Base-by-base conservation (phyloP, 2,113 vertebrate genomes). In the Triplophysa dalaica region DNA sequence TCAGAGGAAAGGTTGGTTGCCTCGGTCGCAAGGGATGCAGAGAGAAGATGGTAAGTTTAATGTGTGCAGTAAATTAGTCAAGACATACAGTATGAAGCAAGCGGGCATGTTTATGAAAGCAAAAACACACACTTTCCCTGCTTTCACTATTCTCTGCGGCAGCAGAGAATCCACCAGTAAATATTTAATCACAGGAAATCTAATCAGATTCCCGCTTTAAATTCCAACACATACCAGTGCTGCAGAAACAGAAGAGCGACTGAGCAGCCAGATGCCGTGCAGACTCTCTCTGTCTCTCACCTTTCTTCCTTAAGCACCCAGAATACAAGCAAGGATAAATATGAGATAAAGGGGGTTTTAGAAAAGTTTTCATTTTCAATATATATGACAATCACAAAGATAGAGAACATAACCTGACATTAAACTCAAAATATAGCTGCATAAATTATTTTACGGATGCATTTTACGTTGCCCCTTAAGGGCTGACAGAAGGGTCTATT, bases 141-240 rank as follows among this genome's bases (percentile, higher is more conserved):
- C 66, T 61, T 60, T 22, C 56, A 52, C 6, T 56, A 43, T 78
- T 70, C 62, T 67, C 41, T 67, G 14, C 14, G 48, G 52, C 72
- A 54, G 8, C 24, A 11, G 61, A 77, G 77, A 70, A 70, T 45
- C 33, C 72, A 38, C 11, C 24, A 11, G 50, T 85, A 81, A 86
- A 85, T 85, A 80, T 83, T 86, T 86, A 83, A 86, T 81, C 67
- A 75, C 9, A 60, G 50, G 19, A 17, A 29, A 69, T 29, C 70
- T 82, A 80, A 74, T 70, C 68, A 65, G 69, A 45, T 75, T 82
- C 68, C 69, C 17, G n/a, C 65, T 80, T 74, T 81, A 80, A 77
- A 82, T 73, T 62, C 63, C 66, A 80, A 26, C 26, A 56, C 77
- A 76, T n/a, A 66, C 69, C 70, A 61, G 66, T 21, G 22, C 60